Base-by-base conservation (phyloP, 2,113 vertebrate genomes). In the Phrynocephalus versicolor region DNA sequence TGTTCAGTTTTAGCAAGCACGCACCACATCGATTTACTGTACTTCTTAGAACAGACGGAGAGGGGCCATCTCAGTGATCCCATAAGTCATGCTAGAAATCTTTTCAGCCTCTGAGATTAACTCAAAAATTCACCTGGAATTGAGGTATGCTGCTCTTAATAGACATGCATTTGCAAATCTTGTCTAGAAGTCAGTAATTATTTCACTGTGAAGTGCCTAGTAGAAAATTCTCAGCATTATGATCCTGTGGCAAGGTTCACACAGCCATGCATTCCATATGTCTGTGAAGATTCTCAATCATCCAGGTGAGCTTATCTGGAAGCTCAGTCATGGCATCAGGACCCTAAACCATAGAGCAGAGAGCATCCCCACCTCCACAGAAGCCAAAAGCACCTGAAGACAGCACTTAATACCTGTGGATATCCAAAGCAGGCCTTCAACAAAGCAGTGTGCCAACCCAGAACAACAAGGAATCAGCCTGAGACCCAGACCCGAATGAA, bases 141-240 rank as follows among this genome's bases (percentile, higher is more conserved):
- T 57, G 10, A 27, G 3, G 76, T 39, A 67, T 0, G 0, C 12
- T 30, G 21, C 21, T 37, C 12, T 79, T 62, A 60, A 78, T 60
- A 33, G n/a, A 23, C 45, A 0, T 71, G 0, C 84, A 0, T 88
- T 55, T 86, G 13, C 1, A 1, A 65, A 2, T 73, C 73, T 67
- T 2, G 23, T n/a, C 45, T 60, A 45, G 69, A 0, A 81, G 23
- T 64, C 7, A 64, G 25, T 58, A 0, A 0, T 0, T 37, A 2
- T 30, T 19, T 21, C 37, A 72, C 10, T 87, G 72, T 85, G 16
- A 10, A 19, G 60, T 0, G 0, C 1, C 37, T 8, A 2, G 0
- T 7, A 23, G 27, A 77, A 74, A 2, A 74, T 25, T 45, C 6
- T 51, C 14, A 27, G 23, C 25, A 30, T 16, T 25, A 74, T 51